phyloP scores from a whole-genome alignment of 2,113 vertebrate species.

The Crotalus viridis region DNA sequence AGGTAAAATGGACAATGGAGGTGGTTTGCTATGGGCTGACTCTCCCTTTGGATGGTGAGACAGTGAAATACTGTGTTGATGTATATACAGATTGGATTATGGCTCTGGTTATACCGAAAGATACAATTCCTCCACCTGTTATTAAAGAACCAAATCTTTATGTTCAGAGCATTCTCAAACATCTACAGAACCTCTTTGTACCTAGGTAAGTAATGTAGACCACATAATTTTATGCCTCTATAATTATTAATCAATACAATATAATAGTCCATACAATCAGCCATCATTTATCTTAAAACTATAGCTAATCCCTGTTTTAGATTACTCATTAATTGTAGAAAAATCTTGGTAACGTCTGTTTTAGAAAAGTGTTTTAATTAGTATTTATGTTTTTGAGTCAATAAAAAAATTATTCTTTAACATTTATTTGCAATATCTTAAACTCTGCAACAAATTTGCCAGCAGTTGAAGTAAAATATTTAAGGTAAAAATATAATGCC shows the following conservation, averaged over 20 bases:
- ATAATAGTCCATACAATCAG: neutral
- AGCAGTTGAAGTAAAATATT: neutral
- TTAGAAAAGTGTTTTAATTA: neutral
- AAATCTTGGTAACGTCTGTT: neutral
- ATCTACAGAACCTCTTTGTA: conserved; percentile 95
- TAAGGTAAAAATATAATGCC: neutral
- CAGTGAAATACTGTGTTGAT: conserved; percentile 93
- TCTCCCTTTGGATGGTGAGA: conserved; percentile 90
- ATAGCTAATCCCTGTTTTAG: neutral
- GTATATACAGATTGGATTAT: conserved; percentile 98
- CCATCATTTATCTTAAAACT: neutral
- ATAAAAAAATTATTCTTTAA: neutral
- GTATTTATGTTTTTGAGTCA: neutral
- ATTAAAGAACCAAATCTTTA: conserved; percentile 93
- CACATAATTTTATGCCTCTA: neutral
- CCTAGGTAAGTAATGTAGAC: conserved; percentile 78
- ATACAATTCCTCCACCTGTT: conserved; percentile 89
- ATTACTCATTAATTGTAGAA: neutral
- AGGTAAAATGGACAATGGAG: conserved; percentile 99
- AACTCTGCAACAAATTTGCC: neutral
- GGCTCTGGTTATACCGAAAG: conserved; percentile 88
- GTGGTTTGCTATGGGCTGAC: conserved; percentile 94
- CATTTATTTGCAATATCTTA: neutral
- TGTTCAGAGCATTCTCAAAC: conserved; percentile 91
- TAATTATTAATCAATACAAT: neutral